These are phyloP conservation scores for Irena cyanogastra DNA, from an alignment of 2,113 vertebrate genomes.

Conservation along the genomic window DNA sequence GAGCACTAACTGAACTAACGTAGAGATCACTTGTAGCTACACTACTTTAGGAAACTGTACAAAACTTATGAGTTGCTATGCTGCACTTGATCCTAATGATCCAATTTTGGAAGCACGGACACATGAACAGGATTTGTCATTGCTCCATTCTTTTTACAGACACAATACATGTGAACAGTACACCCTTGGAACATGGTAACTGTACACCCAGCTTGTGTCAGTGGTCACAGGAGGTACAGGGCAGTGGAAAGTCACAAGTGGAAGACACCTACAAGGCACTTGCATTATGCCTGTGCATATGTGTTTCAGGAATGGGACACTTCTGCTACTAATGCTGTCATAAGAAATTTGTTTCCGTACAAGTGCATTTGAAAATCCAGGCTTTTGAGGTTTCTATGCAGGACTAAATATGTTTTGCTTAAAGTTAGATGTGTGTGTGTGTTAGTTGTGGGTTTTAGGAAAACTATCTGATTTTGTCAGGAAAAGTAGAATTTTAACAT, in stretches of 20 bases:
- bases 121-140: background rate
- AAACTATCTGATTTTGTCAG: background rate
- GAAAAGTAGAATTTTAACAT: background rate
- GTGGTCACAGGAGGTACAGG: background rate
- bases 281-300: background rate
- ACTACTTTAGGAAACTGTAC: background rate
- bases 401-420: background rate
- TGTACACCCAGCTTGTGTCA: background rate
- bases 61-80: fast-evolving
- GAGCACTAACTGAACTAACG: background rate
- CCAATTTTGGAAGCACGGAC: background rate
- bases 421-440: background rate
- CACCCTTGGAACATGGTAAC: background rate
- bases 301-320: background rate
- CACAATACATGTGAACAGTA: background rate
- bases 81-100: background rate
- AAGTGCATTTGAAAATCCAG: background rate
- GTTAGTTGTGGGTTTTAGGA: background rate
- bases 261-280: background rate
- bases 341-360: background rate
- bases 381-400: background rate
- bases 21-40: background rate
- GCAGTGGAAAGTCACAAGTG: background rate
- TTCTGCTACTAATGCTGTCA: background rate
- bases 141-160: background rate